Base-by-base conservation (phyloP, 1,140 invertebrate species). In the Plectus sambesii region DNA sequence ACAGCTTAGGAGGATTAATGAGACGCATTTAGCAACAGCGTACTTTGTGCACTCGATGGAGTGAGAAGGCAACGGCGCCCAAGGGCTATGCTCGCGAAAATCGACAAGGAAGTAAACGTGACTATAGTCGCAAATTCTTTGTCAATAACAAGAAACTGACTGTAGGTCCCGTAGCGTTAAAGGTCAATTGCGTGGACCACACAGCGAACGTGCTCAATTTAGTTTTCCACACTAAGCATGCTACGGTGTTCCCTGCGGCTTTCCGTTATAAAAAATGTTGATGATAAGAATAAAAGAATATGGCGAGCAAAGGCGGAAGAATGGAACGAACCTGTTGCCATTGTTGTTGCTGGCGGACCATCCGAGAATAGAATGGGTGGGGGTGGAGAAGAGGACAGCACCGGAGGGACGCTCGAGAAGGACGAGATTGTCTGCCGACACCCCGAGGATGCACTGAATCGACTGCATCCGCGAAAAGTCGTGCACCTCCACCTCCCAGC, bases 341-440 rank as follows among this genome's bases (percentile, higher is more conserved):
- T n/a, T n/a, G n/a, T n/a, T 33, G 6, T 66, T 64, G 8, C 55
- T 55, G 17, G 47, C 58, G 4, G 81, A 79, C 82, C 82, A 85
- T n/a, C 82, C 82, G 15, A 94, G 76, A 39, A 94, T 78, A 22
- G 81, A 80, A 56, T 79, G 79, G 58, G 83, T 86, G 0, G 87
- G 84, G 15, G 85, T 77, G 8, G 85, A 84, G 59, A 90, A 87
- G 6, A 92, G 79, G 22, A 87, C 82, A 69, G 87, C 82, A 44
- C 83, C 76, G 0, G 81, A 80, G 8, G 58, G 59, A 62, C 87
- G 81, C 69, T 93, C 87, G 35, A 93, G 78, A 8, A 93, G 71
- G 20, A 90, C 85, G 37, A 93, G 73, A 1, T 81, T 83, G 62
- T 92, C 87, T 8, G 81, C 76, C 17, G 85, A 88, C 46, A 94